Evolutionary conservation across 2,797 vertebrate species (phyloP), one percentile per base, ranked within the genome.

Genomic region (Sphaeramia orbicularis): DNA sequence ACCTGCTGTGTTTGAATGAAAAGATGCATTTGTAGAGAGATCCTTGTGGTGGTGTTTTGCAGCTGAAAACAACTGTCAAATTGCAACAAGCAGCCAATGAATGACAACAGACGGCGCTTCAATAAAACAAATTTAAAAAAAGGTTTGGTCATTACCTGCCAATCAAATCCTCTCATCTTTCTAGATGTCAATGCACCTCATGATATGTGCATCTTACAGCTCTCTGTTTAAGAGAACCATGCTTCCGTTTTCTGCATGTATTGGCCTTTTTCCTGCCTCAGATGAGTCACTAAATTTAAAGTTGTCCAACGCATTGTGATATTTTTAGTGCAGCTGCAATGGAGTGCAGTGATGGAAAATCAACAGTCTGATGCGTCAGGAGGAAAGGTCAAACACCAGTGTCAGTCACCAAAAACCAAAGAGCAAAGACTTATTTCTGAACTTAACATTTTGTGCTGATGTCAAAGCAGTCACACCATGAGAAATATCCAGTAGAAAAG

Each of bases 341-440:
- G n/a, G 56, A 58, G 74, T 3, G 44, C 47, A 64, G 32, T 35
- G 67, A 65, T 59, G 10, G 76, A 65, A 76, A 80, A 74, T 80
- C 80, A 70, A 70, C 78, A 24, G 66, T 64, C 45, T 43, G 10
- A 72, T 59, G 62, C 54, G 45, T 71, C 71, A 49, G 24, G 60
- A 67, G 58, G 32, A 86, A 86, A 78, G 80, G 71, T 78, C 79
- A 75, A 54, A 42, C 13, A 38, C 54, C 11, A 43, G 63, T 45
- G 68, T 71, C 68, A 47, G 57, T 71, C 73, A 37, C 40, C 82
- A 67, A 65, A 14, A 83, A 56, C 56, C 69, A 86, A 74, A 83
- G 72, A 83, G 78, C 75, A 65, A 58, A 61, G 27, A 56, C 62
- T 69, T 55, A 47, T 67, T 78, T 74, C 50, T 52, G 18, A 74